Percentiles rank a stretch among this genome's conserved stretches.
Evolutionary conservation across 2,797 vertebrate species (phyloP).

Genomic region (Crocodylus rhombifer): DNA sequence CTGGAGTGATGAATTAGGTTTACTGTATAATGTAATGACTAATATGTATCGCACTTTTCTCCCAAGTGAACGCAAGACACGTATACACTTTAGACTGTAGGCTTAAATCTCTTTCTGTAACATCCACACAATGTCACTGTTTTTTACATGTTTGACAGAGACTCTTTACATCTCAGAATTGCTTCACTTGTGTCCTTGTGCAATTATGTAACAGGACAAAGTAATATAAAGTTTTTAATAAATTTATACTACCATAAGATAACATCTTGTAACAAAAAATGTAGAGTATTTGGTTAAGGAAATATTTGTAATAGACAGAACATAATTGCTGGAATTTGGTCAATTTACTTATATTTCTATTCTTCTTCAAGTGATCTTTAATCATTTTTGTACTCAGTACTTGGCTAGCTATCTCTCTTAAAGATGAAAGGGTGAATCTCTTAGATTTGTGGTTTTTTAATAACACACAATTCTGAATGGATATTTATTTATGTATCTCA

Average conservation of each 20-base stretch:
- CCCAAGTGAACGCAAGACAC: neutral
- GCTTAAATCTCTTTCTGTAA: neutral
- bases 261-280: neutral
- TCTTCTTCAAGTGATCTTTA: neutral
- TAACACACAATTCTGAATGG: rapidly evolving
- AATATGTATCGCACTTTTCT: neutral
- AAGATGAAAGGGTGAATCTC: rapidly evolving
- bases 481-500: neutral
- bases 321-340: neutral
- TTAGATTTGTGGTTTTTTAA: neutral
- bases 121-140: neutral
- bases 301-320: neutral
- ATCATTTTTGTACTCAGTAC: neutral
- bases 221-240: too few species aligned
- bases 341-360: neutral
- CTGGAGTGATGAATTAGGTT: neutral
- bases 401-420: neutral
- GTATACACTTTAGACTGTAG: neutral
- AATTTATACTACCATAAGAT: too few species aligned
- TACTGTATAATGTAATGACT: neutral
- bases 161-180: neutral
- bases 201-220: neutral
- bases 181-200: neutral
- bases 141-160: neutral
- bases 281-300: neutral